Evolutionary conservation across 2,113 vertebrate genomes (phyloP).

Genomic region (Albula glossodonta): DNA sequence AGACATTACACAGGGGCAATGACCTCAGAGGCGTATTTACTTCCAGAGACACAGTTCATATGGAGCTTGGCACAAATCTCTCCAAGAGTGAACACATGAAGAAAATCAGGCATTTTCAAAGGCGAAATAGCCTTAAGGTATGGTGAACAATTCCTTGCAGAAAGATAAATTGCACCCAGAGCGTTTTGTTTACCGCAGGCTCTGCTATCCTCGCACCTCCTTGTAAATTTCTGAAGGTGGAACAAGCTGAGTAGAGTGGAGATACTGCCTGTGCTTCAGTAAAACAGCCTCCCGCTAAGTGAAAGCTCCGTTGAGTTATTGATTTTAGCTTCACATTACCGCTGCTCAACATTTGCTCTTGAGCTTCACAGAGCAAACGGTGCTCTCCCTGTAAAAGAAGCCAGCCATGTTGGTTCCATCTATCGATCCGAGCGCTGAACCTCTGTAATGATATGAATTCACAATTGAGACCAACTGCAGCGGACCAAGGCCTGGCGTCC

Average conservation of each 20-base stretch:
- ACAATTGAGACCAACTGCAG: not conserved
- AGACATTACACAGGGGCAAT: conserved; percentile 20
- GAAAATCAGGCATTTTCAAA: conserved; percentile 22
- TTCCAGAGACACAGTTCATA: conserved; percentile 10
- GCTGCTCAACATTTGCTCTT: not conserved
- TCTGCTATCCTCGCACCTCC: not conserved
- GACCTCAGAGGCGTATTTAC: conserved; percentile 18
- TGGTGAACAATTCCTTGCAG: conserved; percentile 9
- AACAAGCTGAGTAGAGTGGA: not conserved
- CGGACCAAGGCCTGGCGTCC: not conserved
- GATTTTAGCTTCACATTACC: conserved; percentile 19
- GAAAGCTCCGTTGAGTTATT: not conserved
- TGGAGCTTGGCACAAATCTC: conserved; percentile 26
- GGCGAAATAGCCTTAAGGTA: conserved; percentile 31
- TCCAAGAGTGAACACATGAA: not conserved
- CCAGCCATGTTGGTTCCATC: not conserved
- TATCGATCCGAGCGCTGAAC: conserved; percentile 13
- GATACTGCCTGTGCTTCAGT: not conserved
- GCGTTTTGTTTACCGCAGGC: conserved; percentile 12
- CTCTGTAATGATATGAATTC: conserved; percentile 8
- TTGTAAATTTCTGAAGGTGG: not conserved
- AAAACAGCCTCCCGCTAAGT: not conserved
- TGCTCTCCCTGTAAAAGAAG: conserved; percentile 10
- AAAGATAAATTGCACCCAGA: not conserved
- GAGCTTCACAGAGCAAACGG: not conserved